phyloP scores from a whole-genome alignment of 2,797 vertebrate genomes.

The Leptatherina wallacei region DNA sequence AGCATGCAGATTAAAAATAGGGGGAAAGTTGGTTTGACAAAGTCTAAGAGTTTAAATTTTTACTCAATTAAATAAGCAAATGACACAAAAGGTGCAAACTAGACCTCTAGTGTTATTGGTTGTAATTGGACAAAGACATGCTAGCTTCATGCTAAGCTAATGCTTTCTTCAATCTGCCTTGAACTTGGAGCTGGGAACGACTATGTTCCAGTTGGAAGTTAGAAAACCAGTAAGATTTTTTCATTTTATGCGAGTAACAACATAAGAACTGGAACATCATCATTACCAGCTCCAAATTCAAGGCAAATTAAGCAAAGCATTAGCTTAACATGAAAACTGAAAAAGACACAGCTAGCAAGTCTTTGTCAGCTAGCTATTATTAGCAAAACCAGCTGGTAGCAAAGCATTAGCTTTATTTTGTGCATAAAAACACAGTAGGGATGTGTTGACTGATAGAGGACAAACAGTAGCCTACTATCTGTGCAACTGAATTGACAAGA shows the following conservation, averaged over 20 bases:
- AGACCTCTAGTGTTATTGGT: background rate
- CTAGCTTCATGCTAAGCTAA: background rate
- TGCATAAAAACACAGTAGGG: background rate
- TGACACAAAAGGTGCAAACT: background rate
- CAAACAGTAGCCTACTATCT: background rate
- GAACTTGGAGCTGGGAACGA: background rate
- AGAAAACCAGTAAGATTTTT: background rate
- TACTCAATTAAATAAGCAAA: slow-evolving; percentile 1
- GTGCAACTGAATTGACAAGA: background rate
- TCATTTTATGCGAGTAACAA: too few species aligned
- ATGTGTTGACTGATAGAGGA: background rate
- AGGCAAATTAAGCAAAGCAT: too few species aligned
- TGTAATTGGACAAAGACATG: background rate
- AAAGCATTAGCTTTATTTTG: background rate
- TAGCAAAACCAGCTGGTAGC: background rate
- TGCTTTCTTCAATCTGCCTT: background rate
- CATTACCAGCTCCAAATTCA: too few species aligned
- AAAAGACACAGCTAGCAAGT: background rate
- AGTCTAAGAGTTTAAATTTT: background rate
- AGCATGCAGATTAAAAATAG: background rate
- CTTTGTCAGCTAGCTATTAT: background rate
- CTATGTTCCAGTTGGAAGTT: background rate
- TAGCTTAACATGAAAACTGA: too few species aligned
- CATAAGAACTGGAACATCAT: too few species aligned
- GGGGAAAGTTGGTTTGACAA: background rate